Conservation (phyloP, 1,140 invertebrate genomes). For the Coelopa frigida region DNA sequence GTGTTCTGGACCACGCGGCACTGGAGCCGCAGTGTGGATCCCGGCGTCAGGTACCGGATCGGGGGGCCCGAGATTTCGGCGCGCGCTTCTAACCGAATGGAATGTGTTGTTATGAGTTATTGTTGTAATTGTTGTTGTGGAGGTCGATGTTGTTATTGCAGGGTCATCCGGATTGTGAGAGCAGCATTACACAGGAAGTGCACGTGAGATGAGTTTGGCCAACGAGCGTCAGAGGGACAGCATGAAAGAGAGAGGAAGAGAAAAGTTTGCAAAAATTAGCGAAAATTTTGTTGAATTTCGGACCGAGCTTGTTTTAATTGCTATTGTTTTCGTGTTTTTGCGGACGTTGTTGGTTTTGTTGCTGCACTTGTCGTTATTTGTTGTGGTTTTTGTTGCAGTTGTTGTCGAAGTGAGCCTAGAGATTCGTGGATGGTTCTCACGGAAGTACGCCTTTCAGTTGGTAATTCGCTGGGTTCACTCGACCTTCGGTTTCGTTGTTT, state of each 20-base stretch:
- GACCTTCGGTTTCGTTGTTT: too few relatives aligned
- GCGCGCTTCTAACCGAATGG: conserved; percentile 61
- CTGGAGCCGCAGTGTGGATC: conserved; percentile 69
- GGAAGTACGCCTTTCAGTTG: too few relatives aligned
- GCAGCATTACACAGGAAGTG: neutral
- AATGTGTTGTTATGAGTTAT: conserved; percentile 19
- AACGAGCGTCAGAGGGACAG: neutral
- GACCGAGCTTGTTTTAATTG: too few relatives aligned
- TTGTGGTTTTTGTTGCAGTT: too few relatives aligned
- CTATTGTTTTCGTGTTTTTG: too few relatives aligned
- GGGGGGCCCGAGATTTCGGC: conserved; percentile 75
- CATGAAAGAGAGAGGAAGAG: conserved; percentile 5
- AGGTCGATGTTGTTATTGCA: neutral
- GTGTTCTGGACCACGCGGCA: conserved; percentile 75
- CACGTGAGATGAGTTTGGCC: neutral
- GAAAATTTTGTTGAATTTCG: too few relatives aligned
- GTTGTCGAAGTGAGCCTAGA: too few relatives aligned
- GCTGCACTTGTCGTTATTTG: too few relatives aligned
- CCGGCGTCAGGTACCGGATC: conserved; percentile 79
- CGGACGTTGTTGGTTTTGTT: too few relatives aligned
- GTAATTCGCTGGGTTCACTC: too few relatives aligned
- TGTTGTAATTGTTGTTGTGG: neutral
- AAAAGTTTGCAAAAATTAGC: conserved; percentile 6
- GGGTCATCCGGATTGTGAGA: neutral
- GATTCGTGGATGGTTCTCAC: too few relatives aligned